A percentile compares a stretch with the other conserved stretches of the same genome.
Evolutionary conservation across 2,113 vertebrate genomes (phyloP).

Genomic region (Progne subis): DNA sequence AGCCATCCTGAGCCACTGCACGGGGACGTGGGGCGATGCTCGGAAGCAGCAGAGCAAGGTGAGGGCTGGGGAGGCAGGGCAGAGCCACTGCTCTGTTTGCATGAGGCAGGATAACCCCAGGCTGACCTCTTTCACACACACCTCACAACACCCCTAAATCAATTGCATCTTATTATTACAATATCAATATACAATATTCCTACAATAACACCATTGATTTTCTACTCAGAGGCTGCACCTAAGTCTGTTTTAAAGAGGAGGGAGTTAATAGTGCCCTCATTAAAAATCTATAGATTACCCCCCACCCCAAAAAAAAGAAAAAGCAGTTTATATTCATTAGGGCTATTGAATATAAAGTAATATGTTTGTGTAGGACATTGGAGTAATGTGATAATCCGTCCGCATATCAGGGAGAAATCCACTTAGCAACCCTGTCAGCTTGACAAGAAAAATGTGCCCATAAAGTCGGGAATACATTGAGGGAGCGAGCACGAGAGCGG

Average conservation of each 20-base stretch:
- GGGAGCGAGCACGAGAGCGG: background rate
- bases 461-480: conserved; percentile 64
- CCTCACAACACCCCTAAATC: conserved; percentile 52
- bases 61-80: background rate
- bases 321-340: conserved; percentile 95
- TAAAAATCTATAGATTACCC: conserved; percentile 85
- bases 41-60: background rate
- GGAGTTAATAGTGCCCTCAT: conserved; percentile 70
- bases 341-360: conserved; percentile 86
- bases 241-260: conserved; percentile 63
- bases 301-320: conserved; percentile 66
- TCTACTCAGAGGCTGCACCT: conserved; percentile 67
- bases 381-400: conserved; percentile 82
- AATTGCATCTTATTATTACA: conserved; percentile 83
- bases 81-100: background rate
- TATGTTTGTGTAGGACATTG: conserved; percentile 81
- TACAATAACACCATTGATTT: conserved; percentile 87
- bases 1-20: rapidly evolving
- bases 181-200: conserved; percentile 81
- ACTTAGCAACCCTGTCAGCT: conserved; percentile 76
- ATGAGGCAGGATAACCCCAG: conserved; percentile 52
- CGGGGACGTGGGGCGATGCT: rapidly evolving
- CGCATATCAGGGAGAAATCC: conserved; percentile 80
- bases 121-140: conserved; percentile 48
- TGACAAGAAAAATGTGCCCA: conserved; percentile 76